Conservation (phyloP, 2,888 invertebrate species). For the Lochmaea crataegi region DNA sequence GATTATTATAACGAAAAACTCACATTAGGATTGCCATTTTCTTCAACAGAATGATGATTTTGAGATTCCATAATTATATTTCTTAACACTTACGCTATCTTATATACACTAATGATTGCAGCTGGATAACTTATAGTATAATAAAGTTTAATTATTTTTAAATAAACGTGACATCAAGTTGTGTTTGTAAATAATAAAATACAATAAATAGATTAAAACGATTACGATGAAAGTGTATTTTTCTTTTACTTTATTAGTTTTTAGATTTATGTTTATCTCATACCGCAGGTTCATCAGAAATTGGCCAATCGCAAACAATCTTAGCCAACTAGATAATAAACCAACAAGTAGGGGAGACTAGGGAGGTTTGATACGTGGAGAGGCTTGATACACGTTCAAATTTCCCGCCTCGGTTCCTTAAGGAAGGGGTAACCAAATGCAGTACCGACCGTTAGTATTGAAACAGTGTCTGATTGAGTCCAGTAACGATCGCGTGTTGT, state of each 20-base stretch:
- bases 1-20: not conserved
- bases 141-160: not conserved
- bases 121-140: not conserved
- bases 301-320: no score
- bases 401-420: no score
- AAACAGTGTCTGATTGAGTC: no score
- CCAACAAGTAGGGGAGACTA: no score
- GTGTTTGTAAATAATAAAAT: not conserved
- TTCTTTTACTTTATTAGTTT: not conserved
- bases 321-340: no score
- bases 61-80: not conserved
- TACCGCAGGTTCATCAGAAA: no score
- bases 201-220: not conserved
- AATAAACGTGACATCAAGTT: not conserved
- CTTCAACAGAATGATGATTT: not conserved
- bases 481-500: no score
- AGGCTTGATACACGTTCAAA: no score
- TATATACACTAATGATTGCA: not conserved
- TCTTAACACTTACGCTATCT: not conserved
- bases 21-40: not conserved
- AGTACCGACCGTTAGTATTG: no score
- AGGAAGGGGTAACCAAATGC: no score
- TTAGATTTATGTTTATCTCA: no score
- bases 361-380: no score
- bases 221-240: not conserved